These are phyloP conservation scores for Vicugna pacos DNA, from an alignment of 2,113 vertebrate genomes.

Conservation along the genomic window DNA sequence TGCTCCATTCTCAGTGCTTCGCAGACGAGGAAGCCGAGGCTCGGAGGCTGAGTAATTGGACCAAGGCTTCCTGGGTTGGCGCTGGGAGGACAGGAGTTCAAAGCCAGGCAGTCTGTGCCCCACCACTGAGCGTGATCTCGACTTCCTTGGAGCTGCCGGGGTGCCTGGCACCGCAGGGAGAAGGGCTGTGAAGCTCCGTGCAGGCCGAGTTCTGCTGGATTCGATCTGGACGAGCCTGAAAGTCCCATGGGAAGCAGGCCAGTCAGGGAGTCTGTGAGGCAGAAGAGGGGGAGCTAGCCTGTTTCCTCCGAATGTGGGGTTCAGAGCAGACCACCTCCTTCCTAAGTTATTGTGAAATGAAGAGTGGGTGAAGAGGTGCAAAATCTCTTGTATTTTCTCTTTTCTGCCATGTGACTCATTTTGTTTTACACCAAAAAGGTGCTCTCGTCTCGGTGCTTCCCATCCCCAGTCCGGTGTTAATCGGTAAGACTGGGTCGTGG, in stretches of 20 bases:
- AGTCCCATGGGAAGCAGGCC: neutral
- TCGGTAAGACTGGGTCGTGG: neutral
- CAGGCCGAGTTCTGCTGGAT: neutral
- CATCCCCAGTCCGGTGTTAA: neutral
- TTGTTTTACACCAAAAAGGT: neutral
- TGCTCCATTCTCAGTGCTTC: neutral
- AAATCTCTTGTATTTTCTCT: too few species aligned
- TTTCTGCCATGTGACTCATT: too few species aligned
- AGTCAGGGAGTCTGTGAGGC: neutral
- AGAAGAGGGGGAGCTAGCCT: fast-evolving
- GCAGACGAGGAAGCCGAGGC: neutral
- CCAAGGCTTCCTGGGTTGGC: too few species aligned
- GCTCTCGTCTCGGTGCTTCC: neutral
- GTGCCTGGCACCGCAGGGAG: neutral
- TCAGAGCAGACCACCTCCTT: neutral
- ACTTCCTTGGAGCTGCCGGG: neutral
- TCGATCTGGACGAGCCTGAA: neutral
- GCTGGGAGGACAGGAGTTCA: neutral
- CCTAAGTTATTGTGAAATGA: neutral
- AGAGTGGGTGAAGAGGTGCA: too few species aligned
- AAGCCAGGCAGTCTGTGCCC: neutral
- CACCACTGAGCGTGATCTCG: fast-evolving
- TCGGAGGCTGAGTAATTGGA: neutral
- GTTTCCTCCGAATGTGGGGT: neutral
- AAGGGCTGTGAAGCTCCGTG: neutral